Conservation (phyloP, 2,113 vertebrate genomes). For the Orthonyx spaldingii region DNA sequence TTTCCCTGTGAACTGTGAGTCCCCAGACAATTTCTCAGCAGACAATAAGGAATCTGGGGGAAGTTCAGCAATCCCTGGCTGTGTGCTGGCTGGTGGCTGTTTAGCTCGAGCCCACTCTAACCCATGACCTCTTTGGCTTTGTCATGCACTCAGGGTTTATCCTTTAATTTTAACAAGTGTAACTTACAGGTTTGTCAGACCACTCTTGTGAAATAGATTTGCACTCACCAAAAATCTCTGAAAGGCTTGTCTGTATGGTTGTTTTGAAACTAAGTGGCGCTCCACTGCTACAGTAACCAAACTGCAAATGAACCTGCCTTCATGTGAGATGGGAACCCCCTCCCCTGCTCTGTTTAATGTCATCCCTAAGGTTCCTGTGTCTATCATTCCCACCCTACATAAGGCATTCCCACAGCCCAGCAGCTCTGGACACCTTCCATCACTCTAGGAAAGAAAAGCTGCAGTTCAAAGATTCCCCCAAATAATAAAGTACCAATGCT, state of each 20-base stretch:
- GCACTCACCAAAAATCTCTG: background rate
- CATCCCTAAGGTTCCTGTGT: background rate
- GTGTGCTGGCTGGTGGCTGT: background rate
- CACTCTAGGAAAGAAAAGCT: background rate
- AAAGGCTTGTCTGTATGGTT: background rate
- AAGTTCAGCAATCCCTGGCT: background rate
- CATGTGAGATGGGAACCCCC: background rate
- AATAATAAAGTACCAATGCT: background rate
- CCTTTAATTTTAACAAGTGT: background rate
- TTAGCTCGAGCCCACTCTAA: background rate
- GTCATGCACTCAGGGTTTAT: accelerated
- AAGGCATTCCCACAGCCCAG: background rate
- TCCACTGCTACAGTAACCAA: background rate
- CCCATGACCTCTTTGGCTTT: background rate
- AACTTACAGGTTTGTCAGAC: background rate
- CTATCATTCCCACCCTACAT: background rate
- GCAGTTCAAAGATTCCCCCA: background rate
- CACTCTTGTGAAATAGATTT: background rate
- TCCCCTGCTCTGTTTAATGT: background rate
- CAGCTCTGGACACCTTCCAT: background rate
- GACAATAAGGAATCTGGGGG: background rate
- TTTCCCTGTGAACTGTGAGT: background rate
- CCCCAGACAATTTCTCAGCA: background rate
- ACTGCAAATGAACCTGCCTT: background rate
- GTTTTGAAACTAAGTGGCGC: background rate